Percentiles rank a stretch among this genome's conserved stretches.
Evolutionary conservation across 2,797 vertebrate species (phyloP).

Genomic region (Fratercula arctica): DNA sequence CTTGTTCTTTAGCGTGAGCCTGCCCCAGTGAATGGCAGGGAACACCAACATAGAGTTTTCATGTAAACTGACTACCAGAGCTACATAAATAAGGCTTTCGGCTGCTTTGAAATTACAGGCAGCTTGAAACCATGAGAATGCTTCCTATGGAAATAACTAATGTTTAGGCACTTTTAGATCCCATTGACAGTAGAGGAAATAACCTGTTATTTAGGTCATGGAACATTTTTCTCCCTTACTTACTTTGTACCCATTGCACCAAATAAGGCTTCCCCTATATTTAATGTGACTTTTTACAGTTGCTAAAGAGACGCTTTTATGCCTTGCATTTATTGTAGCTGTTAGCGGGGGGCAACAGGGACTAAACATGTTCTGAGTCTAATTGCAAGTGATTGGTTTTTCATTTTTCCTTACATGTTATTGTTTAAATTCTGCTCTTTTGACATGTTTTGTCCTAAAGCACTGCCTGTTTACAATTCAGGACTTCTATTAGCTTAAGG

Average conservation of each 20-base stretch:
- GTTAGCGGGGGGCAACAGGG: not conserved
- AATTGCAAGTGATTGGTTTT: constrained; percentile 51
- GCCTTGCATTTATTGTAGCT: not conserved
- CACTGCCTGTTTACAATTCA: constrained; percentile 56
- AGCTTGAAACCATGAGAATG: not conserved
- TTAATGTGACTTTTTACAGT: not conserved
- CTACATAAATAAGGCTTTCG: not conserved
- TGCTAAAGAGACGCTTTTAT: not conserved
- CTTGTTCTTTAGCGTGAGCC: not conserved
- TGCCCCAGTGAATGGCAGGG: not conserved
- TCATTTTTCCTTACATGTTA: constrained; percentile 55
- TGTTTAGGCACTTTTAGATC: not conserved
- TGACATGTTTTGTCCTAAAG: constrained; percentile 69
- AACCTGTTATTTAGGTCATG: not conserved
- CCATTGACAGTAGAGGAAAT: not conserved
- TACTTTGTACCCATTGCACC: not conserved
- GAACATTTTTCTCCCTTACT: not conserved
- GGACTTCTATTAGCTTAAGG: constrained; percentile 57
- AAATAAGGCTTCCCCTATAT: not conserved
- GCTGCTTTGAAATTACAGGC: not conserved
- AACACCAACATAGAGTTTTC: not conserved
- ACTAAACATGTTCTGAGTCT: constrained; percentile 6
- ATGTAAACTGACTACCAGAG: not conserved
- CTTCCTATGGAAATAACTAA: not conserved
- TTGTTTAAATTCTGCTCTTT: constrained; percentile 56